Percentiles rank a stretch among this genome's conserved stretches.
phyloP scores from a whole-genome alignment of 2,113 vertebrate genomes.

The Bothrops jararaca region DNA sequence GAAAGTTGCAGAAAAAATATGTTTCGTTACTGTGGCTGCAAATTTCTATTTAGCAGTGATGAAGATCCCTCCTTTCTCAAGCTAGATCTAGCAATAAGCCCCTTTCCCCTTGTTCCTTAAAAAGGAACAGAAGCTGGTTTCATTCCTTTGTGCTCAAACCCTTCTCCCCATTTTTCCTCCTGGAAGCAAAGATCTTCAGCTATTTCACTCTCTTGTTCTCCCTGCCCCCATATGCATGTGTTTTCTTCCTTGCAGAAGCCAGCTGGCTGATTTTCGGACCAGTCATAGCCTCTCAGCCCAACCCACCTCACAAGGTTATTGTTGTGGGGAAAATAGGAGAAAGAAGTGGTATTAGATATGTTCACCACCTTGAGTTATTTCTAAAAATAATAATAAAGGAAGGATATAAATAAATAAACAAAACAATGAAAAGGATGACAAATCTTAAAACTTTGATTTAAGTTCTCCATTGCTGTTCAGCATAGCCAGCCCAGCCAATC shows the following conservation, averaged over 20 bases:
- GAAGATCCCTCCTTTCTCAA: neutral
- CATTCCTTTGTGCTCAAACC: neutral
- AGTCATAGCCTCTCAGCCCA: neutral
- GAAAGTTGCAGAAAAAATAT: neutral
- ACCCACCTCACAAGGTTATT: neutral
- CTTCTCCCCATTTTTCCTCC: neutral
- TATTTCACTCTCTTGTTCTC: neutral
- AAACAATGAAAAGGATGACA: neutral
- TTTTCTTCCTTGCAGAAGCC: neutral
- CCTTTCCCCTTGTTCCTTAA: neutral
- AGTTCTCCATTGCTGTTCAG: neutral
- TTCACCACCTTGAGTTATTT: neutral
- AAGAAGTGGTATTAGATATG: neutral
- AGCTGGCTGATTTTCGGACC: neutral
- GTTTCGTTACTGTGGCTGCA: neutral
- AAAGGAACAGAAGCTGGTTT: neutral
- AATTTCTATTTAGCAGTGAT: neutral
- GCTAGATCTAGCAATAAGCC: neutral
- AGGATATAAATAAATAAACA: neutral
- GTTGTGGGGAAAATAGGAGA: neutral
- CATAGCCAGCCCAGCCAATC: neutral
- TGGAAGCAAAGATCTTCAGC: neutral
- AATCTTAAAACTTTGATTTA: neutral
- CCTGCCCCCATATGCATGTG: neutral
- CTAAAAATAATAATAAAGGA: neutral